Evolutionary conservation across 1,140 invertebrate genomes (phyloP).

Genomic region (Oedothorax gibbosus): DNA sequence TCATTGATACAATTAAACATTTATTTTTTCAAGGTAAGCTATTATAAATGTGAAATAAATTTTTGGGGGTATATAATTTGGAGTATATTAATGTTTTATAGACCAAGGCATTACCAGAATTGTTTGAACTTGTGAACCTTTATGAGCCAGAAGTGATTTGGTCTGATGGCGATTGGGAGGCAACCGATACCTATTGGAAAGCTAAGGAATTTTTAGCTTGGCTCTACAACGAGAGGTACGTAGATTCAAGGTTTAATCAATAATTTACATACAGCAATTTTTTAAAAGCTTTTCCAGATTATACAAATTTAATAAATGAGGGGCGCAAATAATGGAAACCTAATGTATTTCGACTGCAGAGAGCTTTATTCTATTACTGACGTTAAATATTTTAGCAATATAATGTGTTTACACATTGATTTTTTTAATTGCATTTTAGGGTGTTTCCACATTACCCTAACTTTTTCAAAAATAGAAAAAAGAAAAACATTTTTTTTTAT

Average conservation of each 20-base stretch:
- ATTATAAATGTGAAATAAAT: neutral
- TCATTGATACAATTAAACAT: neutral
- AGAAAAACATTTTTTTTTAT: no score
- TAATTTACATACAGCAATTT: neutral
- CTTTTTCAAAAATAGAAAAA: no score
- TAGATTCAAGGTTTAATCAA: neutral
- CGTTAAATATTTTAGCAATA: no score
- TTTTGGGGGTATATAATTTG: neutral
- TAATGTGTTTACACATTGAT: no score
- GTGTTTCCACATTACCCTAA: no score
- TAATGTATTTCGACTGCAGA: no score
- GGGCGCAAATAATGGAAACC: no score
- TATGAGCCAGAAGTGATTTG: slow-evolving; percentile 93
- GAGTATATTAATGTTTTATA: slow-evolving; percentile 18
- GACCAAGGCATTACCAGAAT: slow-evolving; percentile 67
- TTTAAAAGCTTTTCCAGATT: no score
- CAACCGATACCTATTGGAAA: slow-evolving; percentile 81
- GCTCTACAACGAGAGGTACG: slow-evolving; percentile 90
- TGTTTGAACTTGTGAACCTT: slow-evolving; percentile 74
- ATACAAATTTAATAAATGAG: no score
- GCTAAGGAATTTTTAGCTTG: slow-evolving; percentile 79
- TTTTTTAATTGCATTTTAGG: no score
- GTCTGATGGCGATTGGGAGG: slow-evolving; percentile 85
- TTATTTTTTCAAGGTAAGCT: neutral
- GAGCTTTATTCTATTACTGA: no score